Percentiles rank a stretch among this genome's conserved stretches.
Evolutionary conservation across 2,113 vertebrate species (phyloP).

Genomic region (Oenanthe oenanthe): DNA sequence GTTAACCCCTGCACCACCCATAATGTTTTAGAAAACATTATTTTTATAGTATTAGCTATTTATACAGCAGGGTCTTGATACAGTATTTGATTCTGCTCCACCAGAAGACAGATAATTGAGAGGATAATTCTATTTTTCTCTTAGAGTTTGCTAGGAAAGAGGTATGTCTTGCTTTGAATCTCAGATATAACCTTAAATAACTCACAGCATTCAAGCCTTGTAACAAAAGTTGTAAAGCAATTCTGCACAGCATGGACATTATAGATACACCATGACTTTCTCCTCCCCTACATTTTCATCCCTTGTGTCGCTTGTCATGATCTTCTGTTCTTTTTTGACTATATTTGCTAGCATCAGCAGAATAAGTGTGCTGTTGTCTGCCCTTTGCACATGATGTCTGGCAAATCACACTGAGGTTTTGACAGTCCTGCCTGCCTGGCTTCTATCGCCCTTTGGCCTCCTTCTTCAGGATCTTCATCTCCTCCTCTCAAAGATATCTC

Average conservation of each 20-base stretch:
- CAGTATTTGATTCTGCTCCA: neutral
- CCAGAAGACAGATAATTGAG: neutral
- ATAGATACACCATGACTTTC: neutral
- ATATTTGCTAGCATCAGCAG: neutral
- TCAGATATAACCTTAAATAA: neutral
- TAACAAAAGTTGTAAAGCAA: neutral
- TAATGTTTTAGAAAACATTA: neutral
- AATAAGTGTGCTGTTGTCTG: neutral
- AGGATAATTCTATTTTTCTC: neutral
- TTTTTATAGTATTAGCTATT: neutral
- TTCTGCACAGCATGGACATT: neutral
- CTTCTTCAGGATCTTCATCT: neutral
- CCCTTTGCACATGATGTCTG: neutral
- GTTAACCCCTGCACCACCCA: fast-evolving
- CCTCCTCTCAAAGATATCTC: neutral
- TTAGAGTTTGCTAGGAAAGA: neutral
- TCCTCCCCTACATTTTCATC: neutral
- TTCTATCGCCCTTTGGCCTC: neutral
- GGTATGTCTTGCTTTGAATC: neutral
- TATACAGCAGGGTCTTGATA: neutral
- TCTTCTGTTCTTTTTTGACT: neutral
- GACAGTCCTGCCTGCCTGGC: neutral
- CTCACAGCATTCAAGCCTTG: neutral
- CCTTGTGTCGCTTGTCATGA: neutral
- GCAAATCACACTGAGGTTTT: neutral